Evolutionary conservation across 2,797 vertebrate species (phyloP), one percentile per base, ranked within the genome.

Genomic region (Galago senegalensis): DNA sequence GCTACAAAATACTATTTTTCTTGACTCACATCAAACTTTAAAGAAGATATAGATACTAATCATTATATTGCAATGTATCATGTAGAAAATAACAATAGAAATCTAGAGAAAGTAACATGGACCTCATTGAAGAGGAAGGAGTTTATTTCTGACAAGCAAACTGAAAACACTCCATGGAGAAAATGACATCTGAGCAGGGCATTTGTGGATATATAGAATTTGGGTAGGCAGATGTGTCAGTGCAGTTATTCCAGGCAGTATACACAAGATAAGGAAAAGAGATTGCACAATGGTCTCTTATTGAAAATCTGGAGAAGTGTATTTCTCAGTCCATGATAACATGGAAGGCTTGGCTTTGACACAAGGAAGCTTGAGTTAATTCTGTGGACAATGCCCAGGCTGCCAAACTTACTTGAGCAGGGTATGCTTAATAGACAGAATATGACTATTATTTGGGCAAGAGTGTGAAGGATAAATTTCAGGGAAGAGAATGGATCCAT

Each of bases 1-100:
- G 46, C 80, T 87, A 70, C 70, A 67, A 97, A 94, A 92, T 96
- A 76, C 49, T 80, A 93, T 65, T 25, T 76, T 82, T 1, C 5
- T 37, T 34, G 34, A 34, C 34, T 34, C 34, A 85, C 76, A 90
- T 72, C 46, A 89, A 89, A 82, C 31, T 6, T 85, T 82, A 85
- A 72, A 91, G 61, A 92, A 58, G 27, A 88, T 18, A 63, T 17
- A 21, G 31, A 49, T 7, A 60, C 73, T 4, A 63, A 21, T 86
- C 79, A 72, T 91, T 70, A 4, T 43, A 72, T 70, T 56, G 4
- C 63, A 96, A 80, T 70, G 37, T 43, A 17, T 65, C 53, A 69
- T 60, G 27, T 67, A 53, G 56, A 94, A 85, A 34, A 87, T 40
- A 80, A 69, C 53, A 87, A 63, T 53, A 60, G 8, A 82, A 73